Evolutionary conservation across 2,888 invertebrate genomes (phyloP).

Genomic region (Frankliniella fusca): DNA sequence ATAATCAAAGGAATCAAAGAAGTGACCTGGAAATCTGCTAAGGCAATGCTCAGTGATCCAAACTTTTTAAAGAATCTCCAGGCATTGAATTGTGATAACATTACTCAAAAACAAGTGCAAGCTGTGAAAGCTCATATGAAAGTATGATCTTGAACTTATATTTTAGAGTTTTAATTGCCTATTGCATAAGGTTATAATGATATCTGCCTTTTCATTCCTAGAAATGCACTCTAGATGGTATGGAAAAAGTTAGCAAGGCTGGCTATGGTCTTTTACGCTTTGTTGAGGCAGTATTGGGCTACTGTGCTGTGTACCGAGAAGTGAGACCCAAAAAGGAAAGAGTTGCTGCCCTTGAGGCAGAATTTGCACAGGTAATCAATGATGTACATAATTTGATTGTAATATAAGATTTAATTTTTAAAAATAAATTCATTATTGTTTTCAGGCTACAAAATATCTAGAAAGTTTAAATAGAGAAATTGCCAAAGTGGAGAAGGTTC

Average conservation of each 20-base stretch:
- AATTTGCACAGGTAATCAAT: conserved; percentile 53
- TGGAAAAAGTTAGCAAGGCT: conserved; percentile 79
- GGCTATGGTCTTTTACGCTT: conserved; percentile 81
- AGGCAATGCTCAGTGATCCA: conserved; percentile 88
- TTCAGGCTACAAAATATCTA: conserved; percentile 56
- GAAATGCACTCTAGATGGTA: conserved; percentile 67
- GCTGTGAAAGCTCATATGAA: conserved; percentile 70
- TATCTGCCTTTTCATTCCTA: conserved; percentile 32
- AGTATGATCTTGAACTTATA: conserved; percentile 42
- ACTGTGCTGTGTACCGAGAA: conserved; percentile 81
- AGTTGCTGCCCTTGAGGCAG: conserved; percentile 70
- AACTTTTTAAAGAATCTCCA: conserved; percentile 73
- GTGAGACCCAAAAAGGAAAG: conserved; percentile 80
- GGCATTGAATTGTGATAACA: conserved; percentile 79
- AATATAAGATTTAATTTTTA: neutral
- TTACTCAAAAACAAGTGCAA: conserved; percentile 67
- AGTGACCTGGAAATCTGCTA: conserved; percentile 85
- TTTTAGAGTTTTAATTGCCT: neutral
- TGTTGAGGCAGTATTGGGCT: conserved; percentile 81
- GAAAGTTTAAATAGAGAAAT: conserved; percentile 74
- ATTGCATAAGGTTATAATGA: neutral
- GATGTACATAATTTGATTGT: neutral
- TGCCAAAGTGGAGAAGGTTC: conserved; percentile 62
- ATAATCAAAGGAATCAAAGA: conserved; percentile 79
- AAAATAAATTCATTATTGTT: conserved; percentile 30